phyloP scores from a whole-genome alignment of 2,797 vertebrate species.

The Parauchenoglanis ngamensis region DNA sequence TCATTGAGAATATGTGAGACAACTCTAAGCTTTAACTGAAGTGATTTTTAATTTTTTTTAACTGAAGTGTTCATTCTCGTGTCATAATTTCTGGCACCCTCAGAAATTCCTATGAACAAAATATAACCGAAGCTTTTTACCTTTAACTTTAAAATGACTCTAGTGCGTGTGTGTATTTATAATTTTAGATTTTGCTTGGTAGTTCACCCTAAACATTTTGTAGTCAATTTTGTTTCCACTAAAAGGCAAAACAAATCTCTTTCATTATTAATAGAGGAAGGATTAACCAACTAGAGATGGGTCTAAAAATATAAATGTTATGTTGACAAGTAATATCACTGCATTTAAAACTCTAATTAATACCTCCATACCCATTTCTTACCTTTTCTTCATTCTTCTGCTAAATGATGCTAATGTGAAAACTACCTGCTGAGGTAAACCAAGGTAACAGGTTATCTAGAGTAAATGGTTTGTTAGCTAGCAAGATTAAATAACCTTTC shows the following conservation, averaged over 20 bases:
- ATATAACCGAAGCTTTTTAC: not conserved
- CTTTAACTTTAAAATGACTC: no score
- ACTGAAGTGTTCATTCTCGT: no score
- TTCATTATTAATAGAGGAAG: not conserved
- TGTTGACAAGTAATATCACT: not conserved
- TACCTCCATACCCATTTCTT: not conserved
- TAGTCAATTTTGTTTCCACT: not conserved
- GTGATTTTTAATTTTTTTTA: no score
- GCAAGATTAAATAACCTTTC: not conserved
- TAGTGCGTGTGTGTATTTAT: no score
- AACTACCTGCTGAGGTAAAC: not conserved
- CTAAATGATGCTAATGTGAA: not conserved
- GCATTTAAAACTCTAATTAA: not conserved
- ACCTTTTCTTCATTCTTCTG: not conserved
- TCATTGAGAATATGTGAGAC: no score
- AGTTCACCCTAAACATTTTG: not conserved
- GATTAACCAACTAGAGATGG: not conserved
- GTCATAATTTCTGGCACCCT: no score
- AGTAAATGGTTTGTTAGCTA: not conserved
- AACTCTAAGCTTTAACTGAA: no score
- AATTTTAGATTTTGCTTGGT: not conserved
- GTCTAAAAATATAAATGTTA: not conserved
- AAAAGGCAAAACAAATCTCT: not conserved
- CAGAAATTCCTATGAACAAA: no score
- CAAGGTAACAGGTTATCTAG: not conserved